Evolutionary conservation across 2,888 invertebrate species (phyloP).

Genomic region (Anticlea derivata): DNA sequence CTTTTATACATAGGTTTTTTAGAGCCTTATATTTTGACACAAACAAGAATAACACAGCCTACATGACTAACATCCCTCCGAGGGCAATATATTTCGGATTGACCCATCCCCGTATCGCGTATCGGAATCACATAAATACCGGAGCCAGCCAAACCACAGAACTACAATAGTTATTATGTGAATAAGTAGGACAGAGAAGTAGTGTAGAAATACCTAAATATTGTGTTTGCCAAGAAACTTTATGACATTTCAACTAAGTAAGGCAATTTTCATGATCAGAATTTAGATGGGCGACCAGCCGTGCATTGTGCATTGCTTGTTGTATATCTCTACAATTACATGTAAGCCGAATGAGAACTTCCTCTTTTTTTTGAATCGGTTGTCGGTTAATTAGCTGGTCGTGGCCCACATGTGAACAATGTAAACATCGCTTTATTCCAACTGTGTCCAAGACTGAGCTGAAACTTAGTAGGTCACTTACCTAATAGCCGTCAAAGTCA

Average conservation of each 20-base stretch:
- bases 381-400: too few species aligned
- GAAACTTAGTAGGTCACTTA: conserved; percentile 1
- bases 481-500: neutral
- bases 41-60: conserved; percentile 2
- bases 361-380: too few species aligned
- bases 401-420: too few species aligned
- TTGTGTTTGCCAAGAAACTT: neutral
- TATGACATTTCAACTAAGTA: too few species aligned
- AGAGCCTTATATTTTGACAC: neutral
- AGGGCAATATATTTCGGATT: conserved; percentile 14
- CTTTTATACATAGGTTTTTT: too few species aligned
- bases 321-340: too few species aligned
- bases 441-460: neutral
- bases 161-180: conserved; percentile 4
- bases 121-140: conserved; percentile 46
- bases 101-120: conserved; percentile 32
- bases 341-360: too few species aligned
- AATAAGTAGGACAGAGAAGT: neutral
- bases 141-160: conserved; percentile 4
- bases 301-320: too few species aligned
- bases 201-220: neutral
- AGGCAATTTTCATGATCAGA: too few species aligned
- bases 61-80: conserved; percentile 2
- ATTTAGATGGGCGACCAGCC: too few species aligned
- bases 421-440: too few species aligned